A percentile compares a stretch with the other conserved stretches of the same genome.
These are phyloP conservation scores for Jaculus jaculus DNA, from an alignment of 2,113 vertebrate genomes.

Conservation along the genomic window DNA sequence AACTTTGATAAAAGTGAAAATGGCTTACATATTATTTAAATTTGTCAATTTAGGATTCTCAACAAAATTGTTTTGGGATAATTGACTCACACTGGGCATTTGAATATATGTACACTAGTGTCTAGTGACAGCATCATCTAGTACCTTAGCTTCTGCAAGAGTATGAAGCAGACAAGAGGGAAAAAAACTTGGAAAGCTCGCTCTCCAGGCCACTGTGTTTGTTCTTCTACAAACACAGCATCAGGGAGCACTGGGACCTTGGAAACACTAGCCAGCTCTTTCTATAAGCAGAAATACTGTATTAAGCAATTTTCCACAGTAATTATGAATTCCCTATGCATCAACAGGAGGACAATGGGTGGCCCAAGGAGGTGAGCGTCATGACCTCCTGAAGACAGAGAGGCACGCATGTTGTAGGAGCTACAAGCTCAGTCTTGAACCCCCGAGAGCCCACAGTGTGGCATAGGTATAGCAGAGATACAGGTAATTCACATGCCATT, in stretches of 20 bases:
- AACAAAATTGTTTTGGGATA: neutral
- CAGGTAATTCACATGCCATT: neutral
- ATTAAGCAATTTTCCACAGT: neutral
- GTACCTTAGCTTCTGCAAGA: neutral
- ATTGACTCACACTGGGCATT: neutral
- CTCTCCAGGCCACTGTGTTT: neutral
- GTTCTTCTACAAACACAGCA: neutral
- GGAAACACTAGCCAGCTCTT: neutral
- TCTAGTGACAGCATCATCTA: neutral
- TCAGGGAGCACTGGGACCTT: neutral
- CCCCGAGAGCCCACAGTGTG: neutral
- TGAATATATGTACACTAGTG: neutral
- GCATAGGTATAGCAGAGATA: too few species aligned
- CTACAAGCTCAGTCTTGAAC: neutral
- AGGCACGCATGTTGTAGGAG: neutral
- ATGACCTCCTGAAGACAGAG: neutral
- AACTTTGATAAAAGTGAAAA: constrained; percentile 42
- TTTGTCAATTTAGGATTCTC: constrained; percentile 12
- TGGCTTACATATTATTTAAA: constrained; percentile 47
- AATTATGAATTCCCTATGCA: constrained; percentile 7
- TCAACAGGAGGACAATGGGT: too few species aligned
- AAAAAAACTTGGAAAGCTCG: neutral
- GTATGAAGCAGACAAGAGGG: neutral
- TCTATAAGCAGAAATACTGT: neutral
- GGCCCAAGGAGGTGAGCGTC: neutral